Percentiles rank a stretch among this genome's conserved stretches.
Evolutionary conservation across 2,888 invertebrate genomes (phyloP).

Genomic region (Noctua janthina): DNA sequence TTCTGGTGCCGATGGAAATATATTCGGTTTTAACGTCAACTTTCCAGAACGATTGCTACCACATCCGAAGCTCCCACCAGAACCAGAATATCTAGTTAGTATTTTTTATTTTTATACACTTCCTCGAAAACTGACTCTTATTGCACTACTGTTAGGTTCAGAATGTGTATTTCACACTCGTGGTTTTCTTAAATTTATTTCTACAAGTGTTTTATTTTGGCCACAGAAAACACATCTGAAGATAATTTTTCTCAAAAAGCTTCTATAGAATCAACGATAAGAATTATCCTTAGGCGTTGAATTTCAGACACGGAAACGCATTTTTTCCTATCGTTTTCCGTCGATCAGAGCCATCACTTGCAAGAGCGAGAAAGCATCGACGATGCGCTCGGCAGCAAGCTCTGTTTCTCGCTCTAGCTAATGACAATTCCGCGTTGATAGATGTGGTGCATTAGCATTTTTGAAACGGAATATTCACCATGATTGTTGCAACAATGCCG

Average conservation of each 20-base stretch:
- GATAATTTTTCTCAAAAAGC: neutral
- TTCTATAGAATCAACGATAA: neutral
- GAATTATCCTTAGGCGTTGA: neutral
- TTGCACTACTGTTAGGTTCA: neutral
- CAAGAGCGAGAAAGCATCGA: neutral
- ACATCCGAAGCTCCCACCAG: conserved; percentile 49
- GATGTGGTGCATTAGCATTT: neutral
- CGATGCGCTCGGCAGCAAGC: neutral
- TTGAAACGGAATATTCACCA: neutral
- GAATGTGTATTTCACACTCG: neutral
- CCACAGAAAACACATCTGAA: neutral
- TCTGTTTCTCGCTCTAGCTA: neutral
- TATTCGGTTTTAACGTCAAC: conserved; percentile 92
- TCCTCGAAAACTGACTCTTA: neutral
- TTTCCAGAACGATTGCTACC: conserved; percentile 81
- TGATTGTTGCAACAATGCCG: neutral
- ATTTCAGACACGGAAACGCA: neutral
- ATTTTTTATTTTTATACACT: neutral
- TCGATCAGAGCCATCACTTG: no score
- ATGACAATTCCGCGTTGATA: neutral
- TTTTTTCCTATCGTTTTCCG: neutral
- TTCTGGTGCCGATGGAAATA: conserved; percentile 94
- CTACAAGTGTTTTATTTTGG: neutral
- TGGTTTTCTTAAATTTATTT: neutral
- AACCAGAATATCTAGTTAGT: conserved; percentile 74